Percentiles rank a stretch among this genome's conserved stretches.
These are phyloP conservation scores for Nesogale talazaci DNA, from an alignment of 2,113 vertebrate species.

Conservation along the genomic window DNA sequence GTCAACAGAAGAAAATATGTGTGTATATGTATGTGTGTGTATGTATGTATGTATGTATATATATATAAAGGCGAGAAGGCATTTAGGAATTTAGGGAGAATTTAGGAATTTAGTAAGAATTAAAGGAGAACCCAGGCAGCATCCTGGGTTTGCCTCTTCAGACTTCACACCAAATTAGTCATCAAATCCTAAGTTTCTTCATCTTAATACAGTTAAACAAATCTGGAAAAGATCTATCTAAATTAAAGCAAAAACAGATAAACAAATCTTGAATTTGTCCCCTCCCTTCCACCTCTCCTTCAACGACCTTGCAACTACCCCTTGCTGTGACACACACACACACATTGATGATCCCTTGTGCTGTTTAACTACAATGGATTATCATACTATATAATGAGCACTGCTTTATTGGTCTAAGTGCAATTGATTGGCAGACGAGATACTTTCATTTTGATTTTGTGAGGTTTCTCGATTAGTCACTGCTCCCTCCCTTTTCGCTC, in stretches of 20 bases:
- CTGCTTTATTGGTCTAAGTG: not conserved
- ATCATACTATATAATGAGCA: no score
- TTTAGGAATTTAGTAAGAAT: no score
- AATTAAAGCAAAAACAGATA: no score
- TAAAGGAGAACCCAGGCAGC: not conserved
- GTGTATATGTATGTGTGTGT: no score
- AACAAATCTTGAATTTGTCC: not conserved
- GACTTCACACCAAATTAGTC: not conserved
- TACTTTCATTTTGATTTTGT: not conserved
- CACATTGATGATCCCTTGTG: not conserved
- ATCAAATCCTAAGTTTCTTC: not conserved
- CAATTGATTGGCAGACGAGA: not conserved
- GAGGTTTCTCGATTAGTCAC: not conserved
- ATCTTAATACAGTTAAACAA: no score
- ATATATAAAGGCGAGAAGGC: no score
- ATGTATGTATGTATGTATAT: no score
- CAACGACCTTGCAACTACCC: not conserved
- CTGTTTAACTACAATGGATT: no score
- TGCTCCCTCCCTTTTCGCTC: not conserved
- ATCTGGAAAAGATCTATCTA: no score
- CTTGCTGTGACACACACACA: not conserved
- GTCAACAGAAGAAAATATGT: no score
- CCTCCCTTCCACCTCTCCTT: not conserved
- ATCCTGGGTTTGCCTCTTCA: not conserved
- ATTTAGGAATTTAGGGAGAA: no score